phyloP scores from a whole-genome alignment of 2,113 vertebrate species.

The Hemicordylus capensis region DNA sequence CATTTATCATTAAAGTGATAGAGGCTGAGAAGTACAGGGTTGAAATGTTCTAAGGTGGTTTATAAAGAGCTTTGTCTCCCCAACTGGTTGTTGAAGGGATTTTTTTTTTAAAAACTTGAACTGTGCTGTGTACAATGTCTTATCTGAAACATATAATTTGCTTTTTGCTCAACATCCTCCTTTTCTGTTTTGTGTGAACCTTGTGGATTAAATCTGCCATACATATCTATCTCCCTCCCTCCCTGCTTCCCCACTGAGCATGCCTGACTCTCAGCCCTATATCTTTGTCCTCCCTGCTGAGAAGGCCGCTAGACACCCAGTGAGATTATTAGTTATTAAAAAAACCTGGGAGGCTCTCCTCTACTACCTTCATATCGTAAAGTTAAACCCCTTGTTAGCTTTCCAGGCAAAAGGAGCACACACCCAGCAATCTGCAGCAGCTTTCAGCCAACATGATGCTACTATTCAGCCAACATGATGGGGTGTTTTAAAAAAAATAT shows the following conservation, averaged over 20 bases:
- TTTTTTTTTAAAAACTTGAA: not conserved
- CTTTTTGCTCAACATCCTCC: not conserved
- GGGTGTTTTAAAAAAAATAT: no score
- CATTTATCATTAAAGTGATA: not conserved
- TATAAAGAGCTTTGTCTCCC: conserved; percentile 7
- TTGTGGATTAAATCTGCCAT: not conserved
- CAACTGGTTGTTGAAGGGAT: conserved; percentile 1
- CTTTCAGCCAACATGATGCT: not conserved
- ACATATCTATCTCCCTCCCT: not conserved
- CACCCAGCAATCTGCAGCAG: not conserved
- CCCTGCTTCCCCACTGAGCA: no score
- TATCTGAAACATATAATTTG: fast-evolving
- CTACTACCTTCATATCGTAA: conserved; percentile 21
- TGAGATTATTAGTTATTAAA: not conserved
- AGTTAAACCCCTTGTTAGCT: not conserved
- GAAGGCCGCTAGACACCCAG: conserved; percentile 7
- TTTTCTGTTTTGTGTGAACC: not conserved
- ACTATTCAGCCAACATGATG: no score
- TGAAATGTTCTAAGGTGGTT: conserved; percentile 13
- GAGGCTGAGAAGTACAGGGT: not conserved
- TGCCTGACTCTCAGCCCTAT: not conserved
- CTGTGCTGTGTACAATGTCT: fast-evolving
- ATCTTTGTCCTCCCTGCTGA: conserved; percentile 12
- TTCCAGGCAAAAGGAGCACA: conserved; percentile 15
- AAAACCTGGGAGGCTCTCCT: not conserved